Evolutionary conservation across 1,140 invertebrate species (phyloP).

Genomic region (Caenorhabditis latens): DNA sequence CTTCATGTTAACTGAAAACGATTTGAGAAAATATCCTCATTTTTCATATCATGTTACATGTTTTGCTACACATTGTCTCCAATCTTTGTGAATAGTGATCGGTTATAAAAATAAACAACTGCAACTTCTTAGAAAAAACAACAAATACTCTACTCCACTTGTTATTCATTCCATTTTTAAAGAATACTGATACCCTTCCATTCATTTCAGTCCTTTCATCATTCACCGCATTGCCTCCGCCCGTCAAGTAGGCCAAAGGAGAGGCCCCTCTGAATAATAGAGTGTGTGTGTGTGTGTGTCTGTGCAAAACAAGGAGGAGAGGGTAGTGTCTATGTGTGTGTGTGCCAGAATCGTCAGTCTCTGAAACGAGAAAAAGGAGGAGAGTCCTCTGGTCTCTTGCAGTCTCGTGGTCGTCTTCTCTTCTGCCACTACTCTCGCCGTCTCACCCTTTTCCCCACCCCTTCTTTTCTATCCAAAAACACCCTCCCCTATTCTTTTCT

Average conservation of each 20-base stretch:
- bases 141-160: no score
- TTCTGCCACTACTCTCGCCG: neutral
- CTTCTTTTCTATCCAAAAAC: slow-evolving; percentile 24
- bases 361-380: neutral
- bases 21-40: no score
- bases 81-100: no score
- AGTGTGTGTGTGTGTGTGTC: neutral
- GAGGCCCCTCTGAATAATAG: neutral
- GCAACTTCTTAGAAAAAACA: no score
- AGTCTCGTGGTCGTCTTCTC: slow-evolving; percentile 24
- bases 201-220: neutral
- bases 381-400: slow-evolving; percentile 45
- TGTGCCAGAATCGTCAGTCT: slow-evolving; percentile 23
- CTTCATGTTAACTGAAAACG: no score
- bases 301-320: slow-evolving; percentile 31
- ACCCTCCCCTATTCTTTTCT: neutral
- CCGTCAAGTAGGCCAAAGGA: neutral
- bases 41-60: no score
- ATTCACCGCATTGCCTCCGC: neutral
- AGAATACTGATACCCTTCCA: neutral
- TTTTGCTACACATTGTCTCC: no score
- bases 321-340: neutral
- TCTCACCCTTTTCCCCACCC: neutral
- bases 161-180: no score
- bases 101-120: no score